Evolutionary conservation across 2,113 vertebrate species (phyloP), one percentile per base, ranked within the genome.

Genomic region (Paramormyrops kingsleyae): DNA sequence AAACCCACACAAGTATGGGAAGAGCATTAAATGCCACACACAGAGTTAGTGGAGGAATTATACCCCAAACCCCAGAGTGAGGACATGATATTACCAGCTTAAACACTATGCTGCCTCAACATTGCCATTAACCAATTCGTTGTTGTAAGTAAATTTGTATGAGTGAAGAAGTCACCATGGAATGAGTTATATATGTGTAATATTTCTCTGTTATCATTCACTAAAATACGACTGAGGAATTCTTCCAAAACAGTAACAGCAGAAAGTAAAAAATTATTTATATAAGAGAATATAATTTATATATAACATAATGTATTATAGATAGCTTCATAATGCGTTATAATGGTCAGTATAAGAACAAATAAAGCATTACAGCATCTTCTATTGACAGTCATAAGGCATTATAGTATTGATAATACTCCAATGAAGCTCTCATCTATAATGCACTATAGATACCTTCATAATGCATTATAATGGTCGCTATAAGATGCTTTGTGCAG

Each of bases 1-100:
- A 80, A 80, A 80, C 74, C 74, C 74, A 80, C 74, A 42, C 35
- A 80, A 80, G 74, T 35, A 80, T 80, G 74, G 74, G 74, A 80
- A 80, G 15, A 80, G 35, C 74, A 80, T 80, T 80, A 80, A 42
- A 80, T 80, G 35, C 35, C 74, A 80, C 74, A 80, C 74, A 80
- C 35, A 80, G 35, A 80, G 74, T 42, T 80, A 35, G 31, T 1
- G 15, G 15, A 80, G 31, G 74, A 80, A 42, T 80, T 80, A 80
- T 42, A 80, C 17, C 74, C 13, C 31, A 42, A 80, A 80, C 31
- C 74, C 5, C 74, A 39, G 15, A 39, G 35, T 42, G 6, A 80
- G 74, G 74, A 80, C 74, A 80, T 74, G 70, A 74, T 80, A 42
- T 19, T 42, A 39, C 35, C 74, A 17, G 35, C 74, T 80, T 80